Base-by-base conservation (phyloP, 2,113 vertebrate species). In the Lutjanus erythropterus region DNA sequence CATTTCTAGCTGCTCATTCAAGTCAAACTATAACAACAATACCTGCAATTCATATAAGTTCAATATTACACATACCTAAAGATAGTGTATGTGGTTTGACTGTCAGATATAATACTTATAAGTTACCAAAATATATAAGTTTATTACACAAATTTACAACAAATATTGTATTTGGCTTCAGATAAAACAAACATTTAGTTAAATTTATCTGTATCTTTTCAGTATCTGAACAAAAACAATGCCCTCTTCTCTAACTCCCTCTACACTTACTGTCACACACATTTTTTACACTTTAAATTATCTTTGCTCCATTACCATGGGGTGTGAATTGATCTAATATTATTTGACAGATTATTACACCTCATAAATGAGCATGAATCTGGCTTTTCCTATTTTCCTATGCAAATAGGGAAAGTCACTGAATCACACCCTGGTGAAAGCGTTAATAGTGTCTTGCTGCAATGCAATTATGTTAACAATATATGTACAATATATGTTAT, bases 211-310 rank as follows among this genome's bases (percentile, higher is more conserved):
- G 33, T 23, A 41, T 66, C 9, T 14, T 37, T 16, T n/a, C n/a
- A n/a, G n/a, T n/a, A n/a, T n/a, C n/a, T n/a, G n/a, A n/a, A 78
- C 16, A 78, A 56, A 81, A 12, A 5, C 10, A 71, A 27, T 16
- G 23, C 9, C 47, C 6, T 41, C 23, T 60, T 11, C 9, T 59
- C 18, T 60, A 12, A 49, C 15, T 41, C 29, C 41, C 31, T 53
- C 23, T 8, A 33, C n/a, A n/a, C n/a, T n/a, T n/a, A n/a, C n/a
- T n/a, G n/a, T n/a, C n/a, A 42, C 0, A 6, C 56, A 74, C 35
- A 68, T 68, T 62, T 70, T 74, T 85, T 70, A 59, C 85, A 84
- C 79, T 66, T 81, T 16, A 85, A 70, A 91, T 78, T 72, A 74
- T 69, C 67, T 89, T 80, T 65, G 56, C 53, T 70, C 47, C 56